Base-by-base conservation (phyloP, 2,888 invertebrate species). In the Epirrhoe tristata region DNA sequence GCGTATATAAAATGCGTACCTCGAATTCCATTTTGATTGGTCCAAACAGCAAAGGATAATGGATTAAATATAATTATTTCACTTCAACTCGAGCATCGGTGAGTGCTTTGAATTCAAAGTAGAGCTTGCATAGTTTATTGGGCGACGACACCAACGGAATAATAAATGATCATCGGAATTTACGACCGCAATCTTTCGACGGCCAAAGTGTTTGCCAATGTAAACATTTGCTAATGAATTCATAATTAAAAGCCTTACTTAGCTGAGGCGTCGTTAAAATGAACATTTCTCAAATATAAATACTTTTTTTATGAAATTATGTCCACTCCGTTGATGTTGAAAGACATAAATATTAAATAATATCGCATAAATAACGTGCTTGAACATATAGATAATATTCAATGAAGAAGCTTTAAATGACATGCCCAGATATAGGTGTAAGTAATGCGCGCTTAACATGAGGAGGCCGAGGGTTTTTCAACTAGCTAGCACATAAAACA, bases 21-120 rank as follows among this genome's bases (percentile, higher is more conserved):
- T 78, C 68, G 78, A 77, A 88, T 89, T 82, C 88, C 84, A 61
- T 72, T 79, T 75, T 79, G 83, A 87, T 87, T 87, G 85, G 83
- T 78, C 78, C 74, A 80, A 81, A 81, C 78, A 80, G 72, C 78
- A 76, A 75, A 77, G 77, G 78, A 80, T 79, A 85, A 84, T 81
- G 79, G 77, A 86, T 86, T 83, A 81, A 73, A 75, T 79, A 85
- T 79, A 85, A 82, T 83, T 79, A 81, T 80, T 79, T 76, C 67
- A 73, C 76, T 72, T 74, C 77, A 70, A 79, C 77, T 77, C 71
- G 70, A 75, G 73, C 77, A 81, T 79, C 81, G 73, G 71, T 72
- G 73, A 73, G 74, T 77, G 77, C 62, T 68, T 76, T 67, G 78
- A 81, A 80, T 82, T 71, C 74, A 78, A 76, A 68, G 63, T 69